phyloP scores from a whole-genome alignment of 2,113 vertebrate genomes.

The Forbesichthys agassizii region DNA sequence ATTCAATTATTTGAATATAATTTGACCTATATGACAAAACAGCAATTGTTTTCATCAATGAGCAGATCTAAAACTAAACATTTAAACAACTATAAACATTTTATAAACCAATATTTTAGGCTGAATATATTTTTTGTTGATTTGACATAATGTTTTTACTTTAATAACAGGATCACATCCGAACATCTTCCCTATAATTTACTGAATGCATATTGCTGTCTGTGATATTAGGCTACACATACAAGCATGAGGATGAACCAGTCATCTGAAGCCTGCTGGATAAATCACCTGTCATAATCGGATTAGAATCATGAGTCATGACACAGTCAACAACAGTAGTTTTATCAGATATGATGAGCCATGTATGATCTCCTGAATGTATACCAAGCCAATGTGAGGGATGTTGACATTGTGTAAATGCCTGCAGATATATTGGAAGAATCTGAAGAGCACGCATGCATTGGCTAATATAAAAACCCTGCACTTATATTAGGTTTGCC shows the following conservation, averaged over 20 bases:
- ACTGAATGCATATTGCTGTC: not conserved
- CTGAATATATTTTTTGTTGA: conserved; percentile 5
- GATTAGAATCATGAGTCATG: too few species aligned
- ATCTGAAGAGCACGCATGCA: conserved; percentile 9
- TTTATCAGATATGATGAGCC: conserved; percentile 8
- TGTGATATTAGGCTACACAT: conserved; percentile 16
- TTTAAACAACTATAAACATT: too few species aligned
- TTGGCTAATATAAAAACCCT: conserved; percentile 9
- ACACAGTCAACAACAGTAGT: not conserved
- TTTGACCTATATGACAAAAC: not conserved
- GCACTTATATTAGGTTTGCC: not conserved
- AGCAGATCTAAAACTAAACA: not conserved
- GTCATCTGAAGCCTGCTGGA: too few species aligned
- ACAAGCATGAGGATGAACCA: conserved; percentile 1
- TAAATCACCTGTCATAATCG: too few species aligned
- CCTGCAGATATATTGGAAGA: not conserved
- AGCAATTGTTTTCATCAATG: not conserved
- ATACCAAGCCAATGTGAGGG: conserved; percentile 22
- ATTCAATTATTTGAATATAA: not conserved
- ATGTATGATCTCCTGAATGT: conserved; percentile 41
- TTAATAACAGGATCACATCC: not conserved
- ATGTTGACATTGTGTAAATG: not conserved
- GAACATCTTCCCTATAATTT: conserved; percentile 4
- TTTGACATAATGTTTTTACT: not conserved
- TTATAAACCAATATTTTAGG: not conserved